Percentiles rank a stretch among this genome's conserved stretches.
These are phyloP conservation scores for Ceriagrion tenellum DNA, from an alignment of 2,888 invertebrate species.

Conservation along the genomic window DNA sequence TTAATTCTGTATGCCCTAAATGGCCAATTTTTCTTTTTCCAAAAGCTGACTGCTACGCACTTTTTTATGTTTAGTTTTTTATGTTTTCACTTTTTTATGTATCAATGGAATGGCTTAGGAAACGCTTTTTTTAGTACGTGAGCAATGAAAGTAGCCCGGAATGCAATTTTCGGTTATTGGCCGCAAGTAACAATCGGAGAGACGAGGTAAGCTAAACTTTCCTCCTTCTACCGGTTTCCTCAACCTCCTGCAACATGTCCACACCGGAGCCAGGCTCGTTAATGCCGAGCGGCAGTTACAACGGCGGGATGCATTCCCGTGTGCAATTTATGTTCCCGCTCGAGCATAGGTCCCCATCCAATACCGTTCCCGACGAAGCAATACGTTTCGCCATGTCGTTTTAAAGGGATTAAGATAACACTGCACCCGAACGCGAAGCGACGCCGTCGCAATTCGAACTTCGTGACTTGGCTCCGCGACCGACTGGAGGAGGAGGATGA, in stretches of 20 bases:
- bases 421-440: conserved; percentile 7
- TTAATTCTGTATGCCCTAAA: too few relatives aligned
- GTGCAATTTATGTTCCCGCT: background rate
- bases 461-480: background rate
- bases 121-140: too few relatives aligned
- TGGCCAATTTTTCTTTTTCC: too few relatives aligned
- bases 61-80: too few relatives aligned
- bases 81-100: too few relatives aligned
- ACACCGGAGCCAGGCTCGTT: background rate
- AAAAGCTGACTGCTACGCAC: too few relatives aligned
- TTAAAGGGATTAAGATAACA: conserved; percentile 26
- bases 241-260: background rate
- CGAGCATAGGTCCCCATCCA: background rate
- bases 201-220: background rate
- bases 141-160: too few relatives aligned
- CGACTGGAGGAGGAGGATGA: background rate
- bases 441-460: background rate
- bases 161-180: too few relatives aligned
- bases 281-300: background rate
- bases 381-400: background rate
- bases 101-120: too few relatives aligned
- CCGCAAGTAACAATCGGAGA: too few relatives aligned
- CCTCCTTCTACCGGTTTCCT: background rate
- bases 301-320: background rate
- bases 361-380: background rate